Base-by-base conservation (phyloP, 2,797 vertebrate species). In the Cynopterus sphinx region DNA sequence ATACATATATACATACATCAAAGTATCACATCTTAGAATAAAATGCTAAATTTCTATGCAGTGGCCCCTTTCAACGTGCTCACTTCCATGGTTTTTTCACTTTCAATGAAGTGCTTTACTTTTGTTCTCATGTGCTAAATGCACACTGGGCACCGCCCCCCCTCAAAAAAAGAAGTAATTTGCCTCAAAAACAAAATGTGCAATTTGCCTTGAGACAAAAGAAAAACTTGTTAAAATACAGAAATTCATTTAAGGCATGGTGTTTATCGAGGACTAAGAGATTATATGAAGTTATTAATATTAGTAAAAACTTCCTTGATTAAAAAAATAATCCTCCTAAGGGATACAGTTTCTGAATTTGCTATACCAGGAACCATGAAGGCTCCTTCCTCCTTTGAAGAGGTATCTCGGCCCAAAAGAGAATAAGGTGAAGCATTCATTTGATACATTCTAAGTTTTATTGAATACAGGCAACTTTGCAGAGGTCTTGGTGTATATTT, bases 191-290 rank as follows among this genome's bases (percentile, higher is more conserved):
- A 93, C 8, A 79, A 91, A 96, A 90, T 21, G 19, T 15, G 19
- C 3, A 77, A 24, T 65, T 94, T 79, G 59, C 24, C 41, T 92
- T 90, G n/a, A 65, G 53, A 92, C 22, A 31, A 90, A 87, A 91
- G 21, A 88, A 83, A 89, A 86, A n/a, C 3, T 28, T 49, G 9
- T 63, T 41, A 68, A 53, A 91, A 49, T 6, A 88, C 2, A 51
- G 24, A 89, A 6, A 10, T 11, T 86, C 26, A 75, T 41, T n/a
- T 9, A 81, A 81, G 33, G 1, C 2, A 3, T 11, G 7, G 9
- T 31, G 16, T 57, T 82, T 77, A 71, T n/a, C 26, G 68, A 75
- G 71, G 49, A 55, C 7, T 39, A 57, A 4, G 26, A 8, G 12
- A 33, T 53, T 68, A 16, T 24, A 53, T 78, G 36, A 61, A 73